phyloP scores from a whole-genome alignment of 2,113 vertebrate species.

The Eurypyga helias region DNA sequence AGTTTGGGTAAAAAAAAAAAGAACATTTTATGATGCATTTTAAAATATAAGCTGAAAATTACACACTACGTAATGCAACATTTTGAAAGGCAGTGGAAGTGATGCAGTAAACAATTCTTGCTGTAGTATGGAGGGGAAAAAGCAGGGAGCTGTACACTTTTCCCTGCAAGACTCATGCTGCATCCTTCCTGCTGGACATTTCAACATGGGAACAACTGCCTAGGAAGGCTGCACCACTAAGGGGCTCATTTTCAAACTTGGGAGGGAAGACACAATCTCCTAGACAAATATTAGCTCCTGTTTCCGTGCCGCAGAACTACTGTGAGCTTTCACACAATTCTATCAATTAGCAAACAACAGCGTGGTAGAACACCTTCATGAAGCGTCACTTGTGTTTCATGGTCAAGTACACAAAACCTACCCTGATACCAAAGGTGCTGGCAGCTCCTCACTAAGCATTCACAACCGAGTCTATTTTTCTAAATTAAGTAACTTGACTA shows the following conservation, averaged over 20 bases:
- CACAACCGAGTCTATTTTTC: neutral
- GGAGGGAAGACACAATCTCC: neutral
- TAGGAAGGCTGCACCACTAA: neutral
- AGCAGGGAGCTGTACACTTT: neutral
- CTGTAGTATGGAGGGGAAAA: neutral
- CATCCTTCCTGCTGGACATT: neutral
- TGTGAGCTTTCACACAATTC: neutral
- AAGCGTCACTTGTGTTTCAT: neutral
- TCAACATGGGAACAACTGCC: neutral
- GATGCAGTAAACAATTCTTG: neutral
- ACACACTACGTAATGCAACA: neutral
- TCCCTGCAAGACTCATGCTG: neutral
- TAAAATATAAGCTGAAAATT: neutral
- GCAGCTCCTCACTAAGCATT: neutral
- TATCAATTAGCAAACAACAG: neutral
- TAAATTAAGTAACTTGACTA: neutral
- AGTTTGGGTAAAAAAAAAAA: rapidly evolving
- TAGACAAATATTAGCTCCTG: neutral
- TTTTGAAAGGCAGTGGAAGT: neutral
- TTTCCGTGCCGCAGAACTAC: neutral
- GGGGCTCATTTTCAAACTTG: neutral
- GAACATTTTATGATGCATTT: neutral
- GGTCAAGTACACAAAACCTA: neutral
- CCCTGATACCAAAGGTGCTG: neutral
- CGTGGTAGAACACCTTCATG: neutral